These are phyloP conservation scores for Chloroclystis v-ata DNA, from an alignment of 2,888 invertebrate species.

Conservation along the genomic window DNA sequence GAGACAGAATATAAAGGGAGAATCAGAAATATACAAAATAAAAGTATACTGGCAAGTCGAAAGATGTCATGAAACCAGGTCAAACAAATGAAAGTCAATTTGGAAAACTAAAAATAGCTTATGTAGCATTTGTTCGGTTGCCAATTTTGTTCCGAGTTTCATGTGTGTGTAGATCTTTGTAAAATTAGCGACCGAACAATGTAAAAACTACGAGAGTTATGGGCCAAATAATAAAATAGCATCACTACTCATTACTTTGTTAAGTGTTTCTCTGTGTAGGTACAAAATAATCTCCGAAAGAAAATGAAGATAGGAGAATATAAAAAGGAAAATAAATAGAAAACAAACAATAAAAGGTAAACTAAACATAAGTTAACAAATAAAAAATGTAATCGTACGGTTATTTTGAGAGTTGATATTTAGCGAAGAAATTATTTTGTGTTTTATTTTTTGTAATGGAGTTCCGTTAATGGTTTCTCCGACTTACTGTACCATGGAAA, in stretches of 20 bases:
- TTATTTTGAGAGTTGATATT: conserved; percentile 28
- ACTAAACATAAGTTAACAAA: conserved; percentile 38
- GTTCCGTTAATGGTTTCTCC: conserved; percentile 44
- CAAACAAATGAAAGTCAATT: conserved; percentile 48
- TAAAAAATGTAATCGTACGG: conserved; percentile 46
- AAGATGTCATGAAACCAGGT: conserved; percentile 67
- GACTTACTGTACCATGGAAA: conserved; percentile 58
- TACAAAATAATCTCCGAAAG: conserved; percentile 58
- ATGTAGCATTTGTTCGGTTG: conserved; percentile 58
- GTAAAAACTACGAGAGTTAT: conserved; percentile 57
- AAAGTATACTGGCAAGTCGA: conserved; percentile 30
- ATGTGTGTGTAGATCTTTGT: conserved; percentile 9
- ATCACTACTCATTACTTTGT: conserved; percentile 66
- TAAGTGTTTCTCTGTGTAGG: conserved; percentile 78
- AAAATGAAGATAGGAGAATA: conserved; percentile 69
- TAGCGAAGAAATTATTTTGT: conserved; percentile 30
- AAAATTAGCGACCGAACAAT: conserved; percentile 68
- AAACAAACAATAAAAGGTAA: conserved; percentile 44
- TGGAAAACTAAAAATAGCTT: conserved; percentile 55
- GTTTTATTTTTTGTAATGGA: conserved; percentile 36
- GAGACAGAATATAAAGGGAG: conserved; percentile 31
- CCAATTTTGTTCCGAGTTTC: conserved; percentile 39
- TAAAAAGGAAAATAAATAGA: conserved; percentile 48
- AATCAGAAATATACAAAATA: conserved; percentile 30
- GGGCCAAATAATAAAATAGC: conserved; percentile 71